A percentile compares a stretch with the other conserved stretches of the same genome.
phyloP scores from a whole-genome alignment of 1,140 invertebrate species.

The Bombus impatiens region DNA sequence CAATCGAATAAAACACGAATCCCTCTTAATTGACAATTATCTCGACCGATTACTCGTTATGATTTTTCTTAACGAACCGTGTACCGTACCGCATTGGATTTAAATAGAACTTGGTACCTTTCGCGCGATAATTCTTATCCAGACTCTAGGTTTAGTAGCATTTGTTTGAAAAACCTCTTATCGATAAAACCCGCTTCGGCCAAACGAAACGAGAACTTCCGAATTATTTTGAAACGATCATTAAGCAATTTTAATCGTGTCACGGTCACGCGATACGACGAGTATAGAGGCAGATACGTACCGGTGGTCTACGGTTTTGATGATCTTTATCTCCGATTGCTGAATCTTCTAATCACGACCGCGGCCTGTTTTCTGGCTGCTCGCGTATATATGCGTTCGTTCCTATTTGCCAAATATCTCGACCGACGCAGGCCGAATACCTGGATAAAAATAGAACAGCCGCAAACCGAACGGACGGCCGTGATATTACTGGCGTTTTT shows the following conservation, averaged over 20 bases:
- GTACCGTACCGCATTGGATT: not conserved
- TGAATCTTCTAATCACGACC: not conserved
- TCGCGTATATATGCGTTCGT: not conserved
- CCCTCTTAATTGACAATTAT: constrained; percentile 40
- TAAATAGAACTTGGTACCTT: not conserved
- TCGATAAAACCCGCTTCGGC: not conserved
- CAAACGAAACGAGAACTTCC: no score
- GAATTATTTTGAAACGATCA: no score
- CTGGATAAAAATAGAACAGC: constrained; percentile 14
- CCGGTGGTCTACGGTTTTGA: not conserved
- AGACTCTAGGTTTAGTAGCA: not conserved
- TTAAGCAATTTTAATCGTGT: no score
- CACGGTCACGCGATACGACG: no score
- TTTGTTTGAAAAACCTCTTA: not conserved
- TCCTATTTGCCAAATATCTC: not conserved
- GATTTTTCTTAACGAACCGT: not conserved
- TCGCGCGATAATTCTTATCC: constrained; percentile 4
- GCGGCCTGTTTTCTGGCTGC: not conserved
- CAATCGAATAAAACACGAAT: not conserved
- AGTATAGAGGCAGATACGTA: no score
- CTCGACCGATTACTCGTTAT: constrained; percentile 25
- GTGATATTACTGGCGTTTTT: constrained; percentile 64
- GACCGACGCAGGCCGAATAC: no score
- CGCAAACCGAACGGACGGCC: constrained; percentile 6
- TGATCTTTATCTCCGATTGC: no score